A percentile compares a stretch with the other conserved stretches of the same genome.
phyloP scores from a whole-genome alignment of 1,140 invertebrate species.

The Lasaia peninsularis region DNA sequence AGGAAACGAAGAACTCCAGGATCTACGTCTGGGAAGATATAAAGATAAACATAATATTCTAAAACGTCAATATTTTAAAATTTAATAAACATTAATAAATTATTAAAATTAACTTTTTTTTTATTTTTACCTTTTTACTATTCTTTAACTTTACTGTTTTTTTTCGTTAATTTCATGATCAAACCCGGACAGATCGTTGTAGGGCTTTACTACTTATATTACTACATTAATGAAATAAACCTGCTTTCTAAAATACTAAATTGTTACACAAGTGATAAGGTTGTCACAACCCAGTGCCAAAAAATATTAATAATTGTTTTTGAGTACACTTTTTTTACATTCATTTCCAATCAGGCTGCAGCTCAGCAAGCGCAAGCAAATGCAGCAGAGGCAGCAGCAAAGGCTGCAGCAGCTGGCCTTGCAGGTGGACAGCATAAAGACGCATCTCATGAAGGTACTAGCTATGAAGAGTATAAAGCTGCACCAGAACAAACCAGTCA shows the following conservation, averaged over 20 bases:
- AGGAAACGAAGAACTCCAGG: conserved; percentile 39
- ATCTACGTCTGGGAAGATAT: conserved; percentile 52
- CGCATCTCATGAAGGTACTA: conserved; percentile 65
- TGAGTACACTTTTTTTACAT: background rate
- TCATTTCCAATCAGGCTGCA: conserved; percentile 43
- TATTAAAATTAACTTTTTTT: background rate
- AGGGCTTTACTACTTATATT: background rate
- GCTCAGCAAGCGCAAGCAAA: conserved; percentile 63
- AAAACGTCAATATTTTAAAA: background rate
- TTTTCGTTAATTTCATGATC: background rate
- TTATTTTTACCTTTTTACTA: background rate
- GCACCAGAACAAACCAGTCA: conserved; percentile 42
- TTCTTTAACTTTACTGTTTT: background rate
- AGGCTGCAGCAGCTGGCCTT: conserved; percentile 61
- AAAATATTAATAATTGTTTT: too few relatives aligned
- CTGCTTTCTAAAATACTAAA: too few relatives aligned
- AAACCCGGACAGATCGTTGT: background rate
- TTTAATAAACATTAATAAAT: background rate
- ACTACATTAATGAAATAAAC: too few relatives aligned
- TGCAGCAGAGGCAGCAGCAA: conserved; percentile 61
- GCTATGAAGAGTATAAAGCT: conserved; percentile 50
- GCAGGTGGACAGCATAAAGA: conserved; percentile 42
- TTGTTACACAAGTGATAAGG: too few relatives aligned
- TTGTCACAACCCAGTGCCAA: background rate
- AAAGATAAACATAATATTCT: conserved; percentile 44